Base-by-base conservation (phyloP, 2,113 vertebrate species). In the Cyprinodon tularosa region DNA sequence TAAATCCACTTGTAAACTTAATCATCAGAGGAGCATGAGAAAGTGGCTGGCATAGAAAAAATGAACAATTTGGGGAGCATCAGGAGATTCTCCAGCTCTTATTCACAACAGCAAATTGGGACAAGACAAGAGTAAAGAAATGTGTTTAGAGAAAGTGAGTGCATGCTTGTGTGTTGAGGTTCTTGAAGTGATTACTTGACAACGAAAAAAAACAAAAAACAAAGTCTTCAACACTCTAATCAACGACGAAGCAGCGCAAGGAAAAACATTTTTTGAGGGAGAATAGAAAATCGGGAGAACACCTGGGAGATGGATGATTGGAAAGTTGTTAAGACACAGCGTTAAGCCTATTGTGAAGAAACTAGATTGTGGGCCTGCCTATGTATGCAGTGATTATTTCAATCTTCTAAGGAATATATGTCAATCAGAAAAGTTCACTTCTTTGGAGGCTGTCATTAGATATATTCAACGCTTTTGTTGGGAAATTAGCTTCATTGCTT, bases 1-100 rank as follows among this genome's bases (percentile, higher is more conserved):
- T 86, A 75, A 44, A 64, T 60, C 83, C 78, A 89, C 89, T 92
- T 91, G 88, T 89, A 83, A 86, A 89, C 84, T 88, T 86, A 92
- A 88, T 90, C 90, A 93, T 80, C 47, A 62, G 82, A 75, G 72
- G 76, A 83, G 78, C 65, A 74, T 72, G 83, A 87, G 84, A 74
- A 82, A 89, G 82, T 79, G 87, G 64, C 69, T 84, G 79, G 71
- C 67, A 86, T 37, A 57, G 50, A 77, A 79, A 87, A 88, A 89
- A 84, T 82, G 91, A 89, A 88, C 83, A 74, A 89, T 89, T 84
- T 88, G 57, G 70, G 50, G 40, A 72, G 80, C 72, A 82, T 87
- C 89, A 91, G 80, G 80, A 87, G 72, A 68, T 62, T 71, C 74
- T 42, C 63, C 71, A 50, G 67, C 77, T 85, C 81, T 68, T 76